A percentile compares a stretch with the other conserved stretches of the same genome.
These are phyloP conservation scores for Monodelphis domestica DNA, from an alignment of 2,797 vertebrate genomes.

Conservation along the genomic window DNA sequence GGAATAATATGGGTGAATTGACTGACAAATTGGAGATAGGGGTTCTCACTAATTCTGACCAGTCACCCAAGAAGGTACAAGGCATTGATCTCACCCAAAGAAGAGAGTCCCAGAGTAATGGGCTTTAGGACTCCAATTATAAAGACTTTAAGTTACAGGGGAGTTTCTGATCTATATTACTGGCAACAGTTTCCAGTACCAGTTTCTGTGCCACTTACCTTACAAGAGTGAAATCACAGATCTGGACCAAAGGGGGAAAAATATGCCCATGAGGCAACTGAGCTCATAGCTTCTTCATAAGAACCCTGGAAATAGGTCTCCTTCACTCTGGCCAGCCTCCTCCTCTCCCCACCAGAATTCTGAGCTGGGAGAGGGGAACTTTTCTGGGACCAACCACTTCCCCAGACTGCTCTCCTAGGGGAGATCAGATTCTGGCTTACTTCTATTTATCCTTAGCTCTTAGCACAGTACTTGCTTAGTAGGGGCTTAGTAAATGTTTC, in stretches of 20 bases:
- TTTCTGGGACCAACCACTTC: neutral
- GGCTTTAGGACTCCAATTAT: neutral
- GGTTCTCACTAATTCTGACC: neutral
- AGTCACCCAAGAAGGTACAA: neutral
- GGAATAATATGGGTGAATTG: neutral
- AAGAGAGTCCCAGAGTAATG: neutral
- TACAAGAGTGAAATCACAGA: neutral
- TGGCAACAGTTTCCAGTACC: too few relatives aligned
- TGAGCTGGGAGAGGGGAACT: neutral
- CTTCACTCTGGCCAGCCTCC: neutral
- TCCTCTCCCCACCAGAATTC: neutral
- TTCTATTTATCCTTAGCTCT: neutral
- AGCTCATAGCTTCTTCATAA: neutral
- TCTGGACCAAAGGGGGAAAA: neutral
- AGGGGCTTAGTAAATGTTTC: constrained; percentile 7
- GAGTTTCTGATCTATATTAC: neutral
- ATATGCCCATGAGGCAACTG: neutral
- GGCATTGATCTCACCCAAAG: neutral
- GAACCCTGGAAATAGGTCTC: neutral
- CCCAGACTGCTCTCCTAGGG: neutral
- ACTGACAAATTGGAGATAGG: neutral
- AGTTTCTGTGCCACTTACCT: too few relatives aligned
- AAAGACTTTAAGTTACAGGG: neutral
- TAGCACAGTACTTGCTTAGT: neutral
- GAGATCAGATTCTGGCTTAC: neutral